Evolutionary conservation across 1,140 invertebrate genomes (phyloP).

Genomic region (Apis laboriosa): DNA sequence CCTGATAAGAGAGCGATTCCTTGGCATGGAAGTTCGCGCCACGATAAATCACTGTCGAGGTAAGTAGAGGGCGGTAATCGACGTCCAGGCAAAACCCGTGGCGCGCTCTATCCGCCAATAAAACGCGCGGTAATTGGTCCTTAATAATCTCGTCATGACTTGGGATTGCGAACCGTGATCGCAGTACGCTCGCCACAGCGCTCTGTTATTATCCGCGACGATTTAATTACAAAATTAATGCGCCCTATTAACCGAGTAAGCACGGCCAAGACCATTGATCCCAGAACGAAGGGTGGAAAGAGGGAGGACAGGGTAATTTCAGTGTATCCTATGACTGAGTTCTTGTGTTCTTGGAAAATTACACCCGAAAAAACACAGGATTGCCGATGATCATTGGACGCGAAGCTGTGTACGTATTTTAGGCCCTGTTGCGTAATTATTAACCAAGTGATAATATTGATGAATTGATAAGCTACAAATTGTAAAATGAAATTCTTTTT

Average conservation of each 20-base stretch:
- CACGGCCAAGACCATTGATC: not conserved
- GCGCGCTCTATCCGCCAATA: conserved; percentile 70
- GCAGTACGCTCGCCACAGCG: conserved; percentile 40
- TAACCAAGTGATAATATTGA: no score
- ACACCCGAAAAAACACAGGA: not conserved
- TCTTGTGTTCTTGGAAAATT: conserved; percentile 14
- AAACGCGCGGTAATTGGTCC: conserved; percentile 75
- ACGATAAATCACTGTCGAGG: conserved; percentile 75
- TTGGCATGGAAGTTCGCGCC: conserved; percentile 36
- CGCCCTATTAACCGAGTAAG: conserved; percentile 68
- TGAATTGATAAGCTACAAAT: no score
- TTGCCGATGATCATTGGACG: not conserved
- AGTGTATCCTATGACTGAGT: conserved; percentile 17
- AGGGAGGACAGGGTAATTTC: conserved; percentile 34
- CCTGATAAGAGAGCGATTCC: conserved; percentile 62
- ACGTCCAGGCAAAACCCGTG: conserved; percentile 50
- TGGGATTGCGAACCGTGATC: conserved; percentile 70
- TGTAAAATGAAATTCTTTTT: no score
- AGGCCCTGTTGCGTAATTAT: not conserved
- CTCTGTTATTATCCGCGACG: conserved; percentile 78
- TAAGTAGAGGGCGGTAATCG: conserved; percentile 76
- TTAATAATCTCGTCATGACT: conserved; percentile 80
- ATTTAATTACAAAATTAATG: conserved; percentile 81
- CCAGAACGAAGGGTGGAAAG: not conserved
- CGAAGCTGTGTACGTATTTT: not conserved